Base-by-base conservation (phyloP, 2,888 invertebrate genomes). In the Terebella lapidaria region DNA sequence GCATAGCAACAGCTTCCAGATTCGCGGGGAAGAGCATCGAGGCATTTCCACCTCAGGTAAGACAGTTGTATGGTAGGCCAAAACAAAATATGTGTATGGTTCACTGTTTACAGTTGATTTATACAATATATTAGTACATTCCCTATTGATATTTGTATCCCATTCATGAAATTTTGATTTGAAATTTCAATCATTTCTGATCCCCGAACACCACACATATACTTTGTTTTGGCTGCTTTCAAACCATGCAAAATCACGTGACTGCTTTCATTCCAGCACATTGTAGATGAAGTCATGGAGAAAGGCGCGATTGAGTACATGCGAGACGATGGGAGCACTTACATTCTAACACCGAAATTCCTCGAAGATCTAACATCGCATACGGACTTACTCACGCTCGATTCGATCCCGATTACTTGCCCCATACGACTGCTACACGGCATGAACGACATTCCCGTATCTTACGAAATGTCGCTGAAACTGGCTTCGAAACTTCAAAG, bases 361-460 rank as follows among this genome's bases (percentile, higher is more conserved):
- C 29, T 57, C 22, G 27, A 30, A 5, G 60, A 60, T 15, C 22
- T 25, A 27, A 10, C 27, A 51, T 15, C 26, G 10, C 60, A 60
- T 42, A 30, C 29, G 25, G 10, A 18, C 35, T 18, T 18, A 10
- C 35, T 35, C 18, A 15, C 57, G 1, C 58, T 65, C 3, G 18
- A 18, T 3, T 1, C 15, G 1, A 26, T 65, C 3, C 51, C 59
- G 5, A 15, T 65, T 35, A 54, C 5, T n/a, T 63, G 66, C 42
- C 64, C 66, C 1, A 59, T 66, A 1, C 47, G 64, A 10, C 55
- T 66, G 28, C 26, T 66, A 2, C 66, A 66, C 35, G 66, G 67
- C 4, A 61, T 67, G 59, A 10, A 29, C 10, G 67, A 67, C 46
- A 52, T 30, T 26, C 26, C 29, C n/a, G 63, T 67, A 4, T 63